Evolutionary conservation across 2,888 invertebrate genomes (phyloP).

Genomic region (Heliconius aoede): DNA sequence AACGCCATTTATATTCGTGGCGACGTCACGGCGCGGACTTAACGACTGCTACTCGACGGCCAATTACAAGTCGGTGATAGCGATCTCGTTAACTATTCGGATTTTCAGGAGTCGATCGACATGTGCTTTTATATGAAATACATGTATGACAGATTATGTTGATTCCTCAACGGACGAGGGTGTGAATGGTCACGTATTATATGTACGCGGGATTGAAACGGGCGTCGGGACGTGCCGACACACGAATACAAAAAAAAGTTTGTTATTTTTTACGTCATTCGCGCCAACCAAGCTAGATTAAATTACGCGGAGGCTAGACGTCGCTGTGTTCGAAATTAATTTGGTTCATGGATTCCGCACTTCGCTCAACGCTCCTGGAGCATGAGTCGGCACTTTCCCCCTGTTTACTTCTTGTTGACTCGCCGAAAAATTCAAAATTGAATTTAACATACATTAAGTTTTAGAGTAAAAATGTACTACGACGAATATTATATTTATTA

Average conservation of each 20-base stretch:
- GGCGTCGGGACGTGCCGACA: constrained; percentile 65
- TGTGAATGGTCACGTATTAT: constrained; percentile 77
- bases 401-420: constrained; percentile 38
- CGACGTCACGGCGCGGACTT: constrained; percentile 52
- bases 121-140: constrained; percentile 59
- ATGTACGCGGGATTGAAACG: constrained; percentile 69
- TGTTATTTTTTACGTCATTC: constrained; percentile 59
- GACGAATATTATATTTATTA: background rate
- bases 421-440: constrained; percentile 22
- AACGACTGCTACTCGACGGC: constrained; percentile 60
- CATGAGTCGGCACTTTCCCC: constrained; percentile 33
- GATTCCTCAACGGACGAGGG: constrained; percentile 60
- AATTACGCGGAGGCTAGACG: constrained; percentile 64
- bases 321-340: constrained; percentile 56
- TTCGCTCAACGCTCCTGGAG: constrained; percentile 37
- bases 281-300: constrained; percentile 57
- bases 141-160: constrained; percentile 66
- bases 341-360: constrained; percentile 52
- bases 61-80: constrained; percentile 59
- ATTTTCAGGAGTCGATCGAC: constrained; percentile 56
- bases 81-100: constrained; percentile 53
- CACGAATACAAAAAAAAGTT: constrained; percentile 64
- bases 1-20: constrained; percentile 62
- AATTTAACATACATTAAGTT: background rate
- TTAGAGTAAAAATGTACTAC: background rate